Evolutionary conservation across 2,797 vertebrate species (phyloP), one percentile per base, ranked within the genome.

Genomic region (Coracias cyanogaster): DNA sequence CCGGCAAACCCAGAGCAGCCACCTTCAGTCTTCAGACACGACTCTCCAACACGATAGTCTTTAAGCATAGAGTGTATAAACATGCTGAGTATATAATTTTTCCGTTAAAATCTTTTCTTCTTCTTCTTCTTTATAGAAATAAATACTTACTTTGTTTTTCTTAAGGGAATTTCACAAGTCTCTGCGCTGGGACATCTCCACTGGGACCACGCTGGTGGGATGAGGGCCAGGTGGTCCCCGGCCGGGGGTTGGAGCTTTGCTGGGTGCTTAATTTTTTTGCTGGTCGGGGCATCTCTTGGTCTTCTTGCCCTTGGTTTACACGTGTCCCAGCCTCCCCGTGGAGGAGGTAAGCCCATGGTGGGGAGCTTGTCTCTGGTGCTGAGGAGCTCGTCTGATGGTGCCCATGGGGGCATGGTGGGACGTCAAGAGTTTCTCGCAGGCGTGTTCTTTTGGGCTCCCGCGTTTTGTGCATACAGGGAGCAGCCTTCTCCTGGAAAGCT

Each of bases 81-180:
- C 97, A 97, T 97, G 97, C 93, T 86, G 95, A 96, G 95, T 95
- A 95, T 83, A 96, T 93, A 94, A 95, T 88, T 95, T 57, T 57
- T 77, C 79, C 94, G 91, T 96, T 97, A 88, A 96, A 97, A 94
- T 92, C 85, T 94, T 71, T 35, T 65, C 57, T 78, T 57, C 37
- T 65, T 55, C 13, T 72, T 77, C 88, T 88, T 74, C 82, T 90
- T 94, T 96, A 94, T 25, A 96, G 94, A 95, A 97, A 95, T 95
- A 97, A 96, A 96, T 94, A 95, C 51, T 58, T 77, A 70, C 51
- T 95, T 96, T 94, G 62, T 10, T 57, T 31, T 58, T 39, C 31
- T 31, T 4, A 72, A 86, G 89, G 80, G 81, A 43, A 78, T 79
- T 94, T 54, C 0, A 0, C 80, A 20, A 67, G 93, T 95, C 79